phyloP scores from a whole-genome alignment of 2,113 vertebrate genomes.

The Romanogobio albipinnatus region DNA sequence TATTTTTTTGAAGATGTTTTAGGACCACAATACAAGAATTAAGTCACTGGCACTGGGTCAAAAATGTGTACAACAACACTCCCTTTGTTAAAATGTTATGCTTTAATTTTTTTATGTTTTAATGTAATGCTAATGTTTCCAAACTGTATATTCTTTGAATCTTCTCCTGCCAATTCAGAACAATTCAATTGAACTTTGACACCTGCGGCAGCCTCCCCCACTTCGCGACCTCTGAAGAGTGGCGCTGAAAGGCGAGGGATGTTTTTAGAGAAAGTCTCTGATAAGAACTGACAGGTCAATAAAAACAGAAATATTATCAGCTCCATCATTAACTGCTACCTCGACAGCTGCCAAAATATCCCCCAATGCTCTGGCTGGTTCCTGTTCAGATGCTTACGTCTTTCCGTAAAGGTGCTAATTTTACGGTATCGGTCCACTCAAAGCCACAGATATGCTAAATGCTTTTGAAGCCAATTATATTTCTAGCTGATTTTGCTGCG shows the following conservation, averaged over 20 bases:
- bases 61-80: too few relatives aligned
- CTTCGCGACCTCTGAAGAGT: constrained; percentile 53
- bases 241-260: constrained; percentile 75
- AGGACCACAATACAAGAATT: neutral
- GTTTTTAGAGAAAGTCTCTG: constrained; percentile 73
- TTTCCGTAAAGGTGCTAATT: constrained; percentile 78
- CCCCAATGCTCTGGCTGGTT: constrained; percentile 62
- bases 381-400: constrained; percentile 64
- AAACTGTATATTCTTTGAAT: neutral
- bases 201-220: neutral
- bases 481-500: neutral
- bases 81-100: neutral
- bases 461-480: constrained; percentile 62
- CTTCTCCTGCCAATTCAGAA: neutral
- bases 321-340: constrained; percentile 67
- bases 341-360: constrained; percentile 76
- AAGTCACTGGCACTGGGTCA: neutral
- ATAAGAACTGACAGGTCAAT: constrained; percentile 78
- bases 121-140: neutral
- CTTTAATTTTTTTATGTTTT: neutral
- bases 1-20: neutral
- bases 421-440: constrained; percentile 69
- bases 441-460: constrained; percentile 67
- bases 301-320: constrained; percentile 76
- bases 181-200: neutral